Evolutionary conservation across 2,113 vertebrate species (phyloP), one percentile per base, ranked within the genome.

Genomic region (Sander vitreus): DNA sequence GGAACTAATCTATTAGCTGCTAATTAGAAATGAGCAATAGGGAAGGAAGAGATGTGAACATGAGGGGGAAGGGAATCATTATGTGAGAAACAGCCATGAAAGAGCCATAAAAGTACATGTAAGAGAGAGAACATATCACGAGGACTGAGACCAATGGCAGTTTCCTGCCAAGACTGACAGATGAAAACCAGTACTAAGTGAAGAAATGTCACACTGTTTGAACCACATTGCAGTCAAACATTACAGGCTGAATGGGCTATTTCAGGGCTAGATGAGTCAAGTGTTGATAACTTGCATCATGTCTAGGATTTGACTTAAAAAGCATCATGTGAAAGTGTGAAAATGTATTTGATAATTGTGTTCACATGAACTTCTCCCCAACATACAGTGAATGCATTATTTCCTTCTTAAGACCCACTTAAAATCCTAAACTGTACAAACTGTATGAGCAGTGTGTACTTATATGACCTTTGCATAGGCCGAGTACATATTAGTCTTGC

Each of bases 11-110:
- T 88, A 77, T 84, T 59, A 50, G 19, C 47, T 74, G 74, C 75
- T 86, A 86, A 86, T 90, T 84, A 80, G 68, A 71, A 87, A 71
- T 77, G 58, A 83, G 68, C 5, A 39, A 77, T 85, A 63, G 53
- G 69, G 65, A 76, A 78, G 70, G 57, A 82, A 9, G 65, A 3
- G 33, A 53, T 69, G 19, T 58, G 68, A 66, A 10, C 27, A 30
- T 48, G 43, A 23, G 53, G 27, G 53, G 14, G 36, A 30, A 2
- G 18, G 69, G 21, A 15, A 27, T 66, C 25, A 47, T 67, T 6
- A 25, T 33, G 45, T 48, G 71, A 76, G 70, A 72, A 78, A 80
- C n/a, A 68, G 27, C 13, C 68, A 27, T 76, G 19, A 76, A 70
- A 59, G 70, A 51, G 45, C 62, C 23, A 45, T 69, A 63, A 69